Evolutionary conservation across 2,797 vertebrate genomes (phyloP).

Genomic region (Meriones psammophilus): DNA sequence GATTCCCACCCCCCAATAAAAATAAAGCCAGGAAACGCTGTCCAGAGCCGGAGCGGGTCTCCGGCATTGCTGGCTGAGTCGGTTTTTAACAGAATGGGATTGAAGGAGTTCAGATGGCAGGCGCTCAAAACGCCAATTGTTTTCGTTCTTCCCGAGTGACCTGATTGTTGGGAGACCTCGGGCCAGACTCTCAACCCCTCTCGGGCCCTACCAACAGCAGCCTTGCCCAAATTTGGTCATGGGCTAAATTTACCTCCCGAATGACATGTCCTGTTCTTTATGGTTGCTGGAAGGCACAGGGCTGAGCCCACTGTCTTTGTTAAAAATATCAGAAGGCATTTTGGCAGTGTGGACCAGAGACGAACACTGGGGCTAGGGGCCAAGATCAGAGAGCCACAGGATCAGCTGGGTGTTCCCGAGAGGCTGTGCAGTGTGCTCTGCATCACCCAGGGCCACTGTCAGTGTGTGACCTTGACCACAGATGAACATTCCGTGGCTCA

Average conservation of each 20-base stretch:
- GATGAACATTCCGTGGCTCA: neutral
- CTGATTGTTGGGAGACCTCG: neutral
- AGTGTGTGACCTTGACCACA: neutral
- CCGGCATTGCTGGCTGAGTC: neutral
- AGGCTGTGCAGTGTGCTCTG: neutral
- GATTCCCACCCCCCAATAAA: neutral
- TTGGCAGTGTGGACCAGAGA: neutral
- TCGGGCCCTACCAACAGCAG: neutral
- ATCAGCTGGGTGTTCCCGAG: rapidly evolving
- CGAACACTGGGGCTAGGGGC: too few species aligned
- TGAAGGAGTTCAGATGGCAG: slow-evolving; percentile 44
- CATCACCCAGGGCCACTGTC: neutral
- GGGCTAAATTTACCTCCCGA: neutral
- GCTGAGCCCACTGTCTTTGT: slow-evolving; percentile 30
- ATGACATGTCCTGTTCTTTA: neutral
- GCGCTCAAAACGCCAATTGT: slow-evolving; percentile 31
- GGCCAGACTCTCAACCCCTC: neutral
- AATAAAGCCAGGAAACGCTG: neutral
- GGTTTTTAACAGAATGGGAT: neutral
- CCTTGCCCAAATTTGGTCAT: neutral
- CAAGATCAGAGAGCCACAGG: neutral
- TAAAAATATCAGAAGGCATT: slow-evolving; percentile 26
- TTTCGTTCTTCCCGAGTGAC: neutral
- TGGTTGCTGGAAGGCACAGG: neutral
- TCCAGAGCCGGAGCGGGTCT: neutral